Base-by-base conservation (phyloP, 2,888 invertebrate species). In the Dastarcus helophoroides region DNA sequence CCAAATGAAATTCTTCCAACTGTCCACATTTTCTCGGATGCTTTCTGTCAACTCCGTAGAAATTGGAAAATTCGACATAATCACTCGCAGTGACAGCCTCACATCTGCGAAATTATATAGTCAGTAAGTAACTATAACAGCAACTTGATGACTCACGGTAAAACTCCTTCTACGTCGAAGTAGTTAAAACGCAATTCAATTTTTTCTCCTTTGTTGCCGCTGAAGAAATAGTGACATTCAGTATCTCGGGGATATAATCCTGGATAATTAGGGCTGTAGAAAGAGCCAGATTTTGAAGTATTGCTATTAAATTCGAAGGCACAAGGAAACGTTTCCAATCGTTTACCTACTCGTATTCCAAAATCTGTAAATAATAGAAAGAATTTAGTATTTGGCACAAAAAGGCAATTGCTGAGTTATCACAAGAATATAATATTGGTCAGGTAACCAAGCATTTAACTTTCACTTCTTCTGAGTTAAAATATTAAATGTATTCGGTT, bases 21-120 rank as follows among this genome's bases (percentile, higher is more conserved):
- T 79, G 78, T 4, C 94, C 94, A 58, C 95, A 97, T 58, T 86
- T 81, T 51, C 88, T 73, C 26, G 79, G 74, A 61, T 83, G 88
- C 60, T 90, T 89, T 51, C 85, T 73, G 64, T 97, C 95, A 44
- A 80, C 75, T 39, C 84, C 77, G 71, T 85, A 76, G 57, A 82
- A 90, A 67, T 95, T 97, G 26, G 93, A 93, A 64, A 97, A 91
- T 60, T 94, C 89, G 30, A 97, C 85, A 62, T 83, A 94, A 63
- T 97, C 97, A 53, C 93, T 94, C 23, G 89, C 86, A 2, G 91
- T 84, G 26, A 77, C 73, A 34, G 84, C 82, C 51, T 86, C 85
- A 58, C 95, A 97, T 42, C 94, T 95, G 67, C n/a, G 8, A 33
- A 33, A 6, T 9, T 10, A 23, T 23, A 17, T 17, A 7, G n/a